Evolutionary conservation across 2,113 vertebrate genomes (phyloP).

Genomic region (Paedocypris sp.): DNA sequence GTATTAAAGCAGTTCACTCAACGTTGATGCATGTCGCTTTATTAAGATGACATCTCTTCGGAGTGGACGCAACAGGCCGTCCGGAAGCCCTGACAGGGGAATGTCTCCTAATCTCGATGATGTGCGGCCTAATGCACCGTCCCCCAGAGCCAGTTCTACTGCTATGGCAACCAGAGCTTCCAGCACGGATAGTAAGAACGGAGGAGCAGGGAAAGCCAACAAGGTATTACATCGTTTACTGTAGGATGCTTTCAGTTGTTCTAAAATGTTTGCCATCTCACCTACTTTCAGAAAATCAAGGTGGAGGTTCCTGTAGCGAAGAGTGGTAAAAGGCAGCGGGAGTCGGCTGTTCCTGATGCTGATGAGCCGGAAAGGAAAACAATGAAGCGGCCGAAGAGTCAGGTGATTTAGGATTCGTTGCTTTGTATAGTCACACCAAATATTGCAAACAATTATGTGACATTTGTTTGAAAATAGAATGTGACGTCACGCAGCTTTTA

Average conservation of each 20-base stretch:
- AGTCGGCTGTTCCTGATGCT: constrained; percentile 70
- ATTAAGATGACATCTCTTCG: constrained; percentile 85
- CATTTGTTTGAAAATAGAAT: too few relatives aligned
- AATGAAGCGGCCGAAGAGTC: constrained; percentile 85
- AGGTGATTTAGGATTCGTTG: constrained; percentile 53
- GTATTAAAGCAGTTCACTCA: not conserved
- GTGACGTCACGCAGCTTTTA: too few relatives aligned
- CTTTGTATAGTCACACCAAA: too few relatives aligned
- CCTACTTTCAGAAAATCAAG: constrained; percentile 51
- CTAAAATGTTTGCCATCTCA: not conserved
- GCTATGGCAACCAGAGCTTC: constrained; percentile 75
- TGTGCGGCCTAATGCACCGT: constrained; percentile 75
- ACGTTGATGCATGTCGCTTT: not conserved
- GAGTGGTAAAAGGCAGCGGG: constrained; percentile 82
- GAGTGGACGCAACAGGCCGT: constrained; percentile 90
- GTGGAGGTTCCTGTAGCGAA: constrained; percentile 80
- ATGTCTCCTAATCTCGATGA: constrained; percentile 79
- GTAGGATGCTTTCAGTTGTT: not conserved
- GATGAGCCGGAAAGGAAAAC: constrained; percentile 74
- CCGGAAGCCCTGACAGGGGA: constrained; percentile 74
- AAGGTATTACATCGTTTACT: too few relatives aligned
- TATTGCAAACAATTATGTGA: too few relatives aligned
- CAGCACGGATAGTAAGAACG: constrained; percentile 80
- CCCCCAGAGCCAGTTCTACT: constrained; percentile 55
- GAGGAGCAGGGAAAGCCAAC: constrained; percentile 74